Conservation (phyloP, 1,140 invertebrate genomes). For the Pseudobourletiella spinata region DNA sequence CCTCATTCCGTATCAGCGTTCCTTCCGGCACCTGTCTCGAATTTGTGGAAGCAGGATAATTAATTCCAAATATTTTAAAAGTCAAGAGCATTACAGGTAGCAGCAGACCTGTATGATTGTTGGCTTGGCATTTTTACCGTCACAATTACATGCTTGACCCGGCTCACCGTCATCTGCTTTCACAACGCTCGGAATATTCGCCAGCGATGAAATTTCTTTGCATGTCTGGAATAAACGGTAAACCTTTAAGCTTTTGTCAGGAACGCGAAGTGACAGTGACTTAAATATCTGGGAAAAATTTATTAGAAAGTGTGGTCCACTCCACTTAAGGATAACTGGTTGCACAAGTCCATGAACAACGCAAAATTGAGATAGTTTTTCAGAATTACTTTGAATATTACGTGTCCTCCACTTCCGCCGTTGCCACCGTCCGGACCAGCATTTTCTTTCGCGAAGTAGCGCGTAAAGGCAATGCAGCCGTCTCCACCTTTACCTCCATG, state of each 20-base stretch:
- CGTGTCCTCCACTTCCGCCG: slow-evolving; percentile 94
- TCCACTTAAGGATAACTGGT: background rate
- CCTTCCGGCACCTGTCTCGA: slow-evolving; percentile 69
- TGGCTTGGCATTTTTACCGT: slow-evolving; percentile 78
- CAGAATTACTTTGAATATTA: slow-evolving; percentile 83
- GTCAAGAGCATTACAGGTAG: background rate
- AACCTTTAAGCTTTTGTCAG: background rate
- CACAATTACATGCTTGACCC: slow-evolving; percentile 66
- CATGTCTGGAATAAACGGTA: background rate
- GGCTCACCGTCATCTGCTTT: slow-evolving; percentile 59
- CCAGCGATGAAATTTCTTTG: slow-evolving; percentile 60
- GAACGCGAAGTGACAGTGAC: too few relatives aligned
- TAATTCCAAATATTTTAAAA: background rate
- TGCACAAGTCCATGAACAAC: too few relatives aligned
- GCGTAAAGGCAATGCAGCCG: slow-evolving; percentile 78
- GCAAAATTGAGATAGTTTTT: too few relatives aligned
- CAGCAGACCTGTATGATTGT: slow-evolving; percentile 57
- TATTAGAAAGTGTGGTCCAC: background rate
- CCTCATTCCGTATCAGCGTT: slow-evolving; percentile 60
- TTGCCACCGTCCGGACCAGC: slow-evolving; percentile 95
- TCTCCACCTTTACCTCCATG: slow-evolving; percentile 83
- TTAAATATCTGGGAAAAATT: too few relatives aligned
- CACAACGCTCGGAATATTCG: slow-evolving; percentile 52
- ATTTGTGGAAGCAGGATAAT: too few relatives aligned
- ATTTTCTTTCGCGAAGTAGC: slow-evolving; percentile 64